Conservation (phyloP, 2,113 vertebrate species). For the Menidia beryllina region DNA sequence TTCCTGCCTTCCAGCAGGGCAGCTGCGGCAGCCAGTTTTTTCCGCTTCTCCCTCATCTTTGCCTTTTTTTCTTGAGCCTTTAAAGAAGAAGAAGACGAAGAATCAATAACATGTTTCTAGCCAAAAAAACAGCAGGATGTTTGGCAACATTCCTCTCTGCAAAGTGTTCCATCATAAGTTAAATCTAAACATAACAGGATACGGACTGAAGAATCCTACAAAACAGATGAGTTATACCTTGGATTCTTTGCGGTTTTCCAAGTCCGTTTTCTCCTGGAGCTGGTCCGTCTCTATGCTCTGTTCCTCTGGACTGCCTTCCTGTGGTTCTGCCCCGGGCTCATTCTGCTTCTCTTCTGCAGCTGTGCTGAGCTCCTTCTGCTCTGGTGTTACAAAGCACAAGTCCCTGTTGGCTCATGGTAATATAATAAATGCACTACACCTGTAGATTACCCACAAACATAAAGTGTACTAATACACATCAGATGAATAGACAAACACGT, state of each 20-base stretch:
- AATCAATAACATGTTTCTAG: too few species aligned
- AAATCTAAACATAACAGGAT: too few species aligned
- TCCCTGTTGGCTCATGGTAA: accelerated
- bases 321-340: conserved; percentile 44
- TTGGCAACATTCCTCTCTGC: neutral
- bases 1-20: conserved; percentile 87
- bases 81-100: neutral
- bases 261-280: conserved; percentile 75
- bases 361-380: conserved; percentile 48
- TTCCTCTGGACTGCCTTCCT: conserved; percentile 59
- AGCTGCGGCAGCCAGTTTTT: conserved; percentile 85
- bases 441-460: neutral
- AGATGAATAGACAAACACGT: too few species aligned
- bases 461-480: too few species aligned
- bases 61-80: conserved; percentile 89
- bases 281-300: conserved; percentile 68
- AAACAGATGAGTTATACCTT: conserved; percentile 75
- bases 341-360: conserved; percentile 65
- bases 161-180: too few species aligned
- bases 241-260: conserved; percentile 74
- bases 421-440: neutral
- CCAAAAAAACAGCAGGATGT: too few species aligned
- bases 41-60: conserved; percentile 89
- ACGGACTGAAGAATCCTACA: too few species aligned
- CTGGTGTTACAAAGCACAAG: conserved; percentile 24